Conservation (phyloP, 92 coral and sea anemone genomes). For the Micromussa lordhowensis region DNA sequence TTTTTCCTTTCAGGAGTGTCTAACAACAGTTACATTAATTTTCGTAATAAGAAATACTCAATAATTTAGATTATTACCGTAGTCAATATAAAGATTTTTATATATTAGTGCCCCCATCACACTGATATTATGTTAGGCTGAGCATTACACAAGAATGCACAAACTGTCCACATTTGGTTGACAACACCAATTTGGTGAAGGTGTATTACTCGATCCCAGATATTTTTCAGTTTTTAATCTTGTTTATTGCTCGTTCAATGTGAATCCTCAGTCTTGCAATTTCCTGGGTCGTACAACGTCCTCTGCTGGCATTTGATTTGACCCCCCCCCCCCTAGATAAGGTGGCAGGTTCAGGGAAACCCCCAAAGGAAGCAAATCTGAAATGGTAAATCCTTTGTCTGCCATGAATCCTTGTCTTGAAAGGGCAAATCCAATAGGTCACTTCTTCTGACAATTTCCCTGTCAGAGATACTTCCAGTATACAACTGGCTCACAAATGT, state of each 20-base stretch:
- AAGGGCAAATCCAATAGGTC: constrained; percentile 58
- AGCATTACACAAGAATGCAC: neutral
- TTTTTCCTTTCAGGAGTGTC: neutral
- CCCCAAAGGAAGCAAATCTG: constrained; percentile 63
- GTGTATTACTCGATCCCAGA: constrained; percentile 34
- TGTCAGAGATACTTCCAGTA: constrained; percentile 63
- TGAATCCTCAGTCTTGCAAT: constrained; percentile 38
- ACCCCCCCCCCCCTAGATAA: neutral
- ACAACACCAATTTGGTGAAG: constrained; percentile 27
- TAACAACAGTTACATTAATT: neutral
- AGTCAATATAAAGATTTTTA: neutral
- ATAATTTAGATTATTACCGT: neutral
- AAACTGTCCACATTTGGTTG: constrained; percentile 27
- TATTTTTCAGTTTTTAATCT: constrained; percentile 34
- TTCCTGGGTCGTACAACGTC: constrained; percentile 40
- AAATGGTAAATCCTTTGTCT: constrained; percentile 10
- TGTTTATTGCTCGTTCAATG: constrained; percentile 29
- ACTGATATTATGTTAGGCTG: neutral
- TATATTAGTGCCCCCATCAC: neutral
- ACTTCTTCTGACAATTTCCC: constrained; percentile 35
- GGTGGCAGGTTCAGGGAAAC: constrained; percentile 53
- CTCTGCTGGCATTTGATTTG: constrained; percentile 30
- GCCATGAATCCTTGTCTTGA: constrained; percentile 64
- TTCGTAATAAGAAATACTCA: neutral
- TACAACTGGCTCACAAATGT: constrained; percentile 60